Percentiles rank a stretch among this genome's conserved stretches.
phyloP scores from a whole-genome alignment of 2,797 vertebrate genomes.

The Anguilla pacifica region DNA sequence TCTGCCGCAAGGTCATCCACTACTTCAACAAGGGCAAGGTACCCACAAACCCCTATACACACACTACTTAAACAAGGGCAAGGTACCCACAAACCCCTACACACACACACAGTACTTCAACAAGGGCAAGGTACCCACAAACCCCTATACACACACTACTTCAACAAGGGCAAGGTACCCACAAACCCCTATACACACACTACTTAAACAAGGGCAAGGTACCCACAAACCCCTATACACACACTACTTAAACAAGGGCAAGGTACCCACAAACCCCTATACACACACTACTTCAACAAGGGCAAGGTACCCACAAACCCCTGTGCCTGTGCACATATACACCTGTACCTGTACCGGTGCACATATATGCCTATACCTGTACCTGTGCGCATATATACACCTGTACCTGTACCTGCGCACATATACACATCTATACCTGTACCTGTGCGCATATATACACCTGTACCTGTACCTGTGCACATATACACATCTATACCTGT shows the following conservation, averaged over 20 bases:
- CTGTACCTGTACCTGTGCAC: no score
- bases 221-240: slow-evolving; percentile 6
- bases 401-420: no score
- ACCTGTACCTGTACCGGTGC: no score
- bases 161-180: background rate
- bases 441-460: no score
- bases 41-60: slow-evolving; percentile 23
- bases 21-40: slow-evolving; percentile 99
- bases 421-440: no score
- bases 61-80: no score
- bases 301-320: no score
- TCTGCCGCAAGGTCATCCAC: slow-evolving; percentile 98
- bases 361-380: no score
- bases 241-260: background rate
- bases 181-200: background rate
- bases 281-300: background rate
- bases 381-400: background rate
- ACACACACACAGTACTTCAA: background rate
- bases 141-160: no score
- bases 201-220: background rate
- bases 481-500: no score
- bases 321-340: no score
- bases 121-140: no score
- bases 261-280: background rate
- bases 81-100: background rate